Percentiles rank a stretch among this genome's conserved stretches.
Conservation (phyloP, 2,113 vertebrate genomes). For the Oxygymnocypris stewartii region DNA sequence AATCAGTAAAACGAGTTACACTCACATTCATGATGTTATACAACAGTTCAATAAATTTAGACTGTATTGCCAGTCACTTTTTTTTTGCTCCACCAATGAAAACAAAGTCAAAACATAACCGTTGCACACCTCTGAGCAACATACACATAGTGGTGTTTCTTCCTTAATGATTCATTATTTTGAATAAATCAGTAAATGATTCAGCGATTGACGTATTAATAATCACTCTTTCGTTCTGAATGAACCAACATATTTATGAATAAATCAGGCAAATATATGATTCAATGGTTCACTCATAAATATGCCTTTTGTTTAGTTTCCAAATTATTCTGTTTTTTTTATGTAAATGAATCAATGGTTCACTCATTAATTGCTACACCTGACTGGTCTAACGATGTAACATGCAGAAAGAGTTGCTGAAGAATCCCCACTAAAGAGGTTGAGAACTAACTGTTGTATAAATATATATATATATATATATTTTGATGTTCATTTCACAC, state of each 20-base stretch:
- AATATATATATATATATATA: too few species aligned
- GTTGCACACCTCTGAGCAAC: not conserved
- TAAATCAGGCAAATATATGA: not conserved
- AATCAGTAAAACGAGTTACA: not conserved
- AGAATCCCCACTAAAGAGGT: not conserved
- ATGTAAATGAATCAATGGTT: not conserved
- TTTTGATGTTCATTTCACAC: not conserved
- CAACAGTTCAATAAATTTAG: not conserved
- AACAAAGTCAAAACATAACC: not conserved
- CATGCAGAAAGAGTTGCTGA: not conserved
- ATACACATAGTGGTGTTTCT: not conserved
- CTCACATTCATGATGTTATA: not conserved
- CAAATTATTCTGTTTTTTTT: not conserved
- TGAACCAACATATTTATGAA: not conserved
- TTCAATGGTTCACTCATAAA: not conserved
- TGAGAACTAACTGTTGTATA: not conserved
- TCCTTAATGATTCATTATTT: not conserved
- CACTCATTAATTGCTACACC: not conserved
- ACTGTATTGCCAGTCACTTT: not conserved
- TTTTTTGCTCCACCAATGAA: not conserved
- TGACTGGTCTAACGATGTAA: too few species aligned
- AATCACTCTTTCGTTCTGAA: not conserved
- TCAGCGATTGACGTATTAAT: not conserved
- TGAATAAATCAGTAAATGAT: not conserved
- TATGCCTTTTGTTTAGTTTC: not conserved